A percentile compares a stretch with the other conserved stretches of the same genome.
Conservation (phyloP, 2,113 vertebrate genomes). For the Mystacornis crossleyi region DNA sequence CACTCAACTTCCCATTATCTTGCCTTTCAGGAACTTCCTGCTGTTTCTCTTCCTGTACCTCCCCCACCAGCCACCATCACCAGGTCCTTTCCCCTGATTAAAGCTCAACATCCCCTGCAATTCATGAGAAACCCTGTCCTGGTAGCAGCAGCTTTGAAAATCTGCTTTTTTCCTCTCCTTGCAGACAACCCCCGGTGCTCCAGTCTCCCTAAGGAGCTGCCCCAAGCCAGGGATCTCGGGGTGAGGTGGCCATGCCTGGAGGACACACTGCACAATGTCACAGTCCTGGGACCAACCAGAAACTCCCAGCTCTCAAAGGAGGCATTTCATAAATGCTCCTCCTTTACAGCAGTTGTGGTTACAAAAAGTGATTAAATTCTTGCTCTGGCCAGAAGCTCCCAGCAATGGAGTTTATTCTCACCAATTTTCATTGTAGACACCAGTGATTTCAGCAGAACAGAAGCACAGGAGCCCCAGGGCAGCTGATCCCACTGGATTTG, state of each 20-base stretch:
- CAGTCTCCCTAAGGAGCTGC: not conserved
- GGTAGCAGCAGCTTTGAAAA: not conserved
- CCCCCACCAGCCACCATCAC: not conserved
- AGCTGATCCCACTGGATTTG: not conserved
- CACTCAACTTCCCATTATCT: not conserved
- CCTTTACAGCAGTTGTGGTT: not conserved
- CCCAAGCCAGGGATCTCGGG: not conserved
- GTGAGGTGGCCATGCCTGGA: not conserved
- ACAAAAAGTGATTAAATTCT: not conserved
- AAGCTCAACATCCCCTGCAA: not conserved
- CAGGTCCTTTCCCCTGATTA: accelerated
- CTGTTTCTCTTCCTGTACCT: not conserved
- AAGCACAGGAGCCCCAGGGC: accelerated
- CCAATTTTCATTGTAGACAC: not conserved
- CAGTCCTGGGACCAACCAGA: not conserved
- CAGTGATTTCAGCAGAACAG: not conserved
- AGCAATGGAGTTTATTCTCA: not conserved
- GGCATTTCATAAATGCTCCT: not conserved
- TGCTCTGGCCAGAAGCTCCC: not conserved
- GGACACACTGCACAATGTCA: accelerated
- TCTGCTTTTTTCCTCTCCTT: not conserved
- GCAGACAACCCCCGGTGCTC: not conserved
- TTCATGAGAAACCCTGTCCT: accelerated
- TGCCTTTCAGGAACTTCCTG: not conserved
- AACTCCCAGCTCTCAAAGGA: not conserved